phyloP scores from a whole-genome alignment of 2,888 invertebrate genomes.

The Nipponacmea schrenckii region DNA sequence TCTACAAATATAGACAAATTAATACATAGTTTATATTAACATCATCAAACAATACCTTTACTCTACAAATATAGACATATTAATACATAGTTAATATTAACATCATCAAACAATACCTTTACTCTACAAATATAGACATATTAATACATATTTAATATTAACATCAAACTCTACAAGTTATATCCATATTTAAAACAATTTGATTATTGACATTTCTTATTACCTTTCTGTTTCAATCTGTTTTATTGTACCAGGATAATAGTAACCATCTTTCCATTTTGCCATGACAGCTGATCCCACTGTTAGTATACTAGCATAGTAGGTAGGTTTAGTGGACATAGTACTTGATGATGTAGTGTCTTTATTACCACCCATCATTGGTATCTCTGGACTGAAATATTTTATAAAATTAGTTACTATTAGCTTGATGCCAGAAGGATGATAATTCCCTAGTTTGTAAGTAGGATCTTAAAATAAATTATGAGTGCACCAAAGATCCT shows the following conservation, averaged over 20 bases:
- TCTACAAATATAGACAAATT: constrained; percentile 29
- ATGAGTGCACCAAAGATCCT: no score
- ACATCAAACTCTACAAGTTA: constrained; percentile 50
- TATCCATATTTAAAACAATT: no score
- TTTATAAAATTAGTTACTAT: neutral
- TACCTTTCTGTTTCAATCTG: constrained; percentile 18
- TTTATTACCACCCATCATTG: constrained; percentile 14
- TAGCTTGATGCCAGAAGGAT: no score
- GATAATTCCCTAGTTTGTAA: no score
- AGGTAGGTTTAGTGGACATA: neutral
- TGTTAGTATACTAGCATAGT: neutral
- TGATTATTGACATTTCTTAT: no score
- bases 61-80: constrained; percentile 33
- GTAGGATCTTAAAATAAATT: no score
- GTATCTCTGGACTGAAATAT: constrained; percentile 38
- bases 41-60: constrained; percentile 53
- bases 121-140: constrained; percentile 31
- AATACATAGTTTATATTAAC: constrained; percentile 42
- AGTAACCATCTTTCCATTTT: constrained; percentile 60
- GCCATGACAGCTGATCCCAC: constrained; percentile 55
- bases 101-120: constrained; percentile 55
- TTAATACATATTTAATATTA: constrained; percentile 36
- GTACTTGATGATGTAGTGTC: neutral
- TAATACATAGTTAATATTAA: constrained; percentile 41
- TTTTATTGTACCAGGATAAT: constrained; percentile 51